These are phyloP conservation scores for Drosophila obscura DNA, from an alignment of 1,140 invertebrate species.

Conservation along the genomic window DNA sequence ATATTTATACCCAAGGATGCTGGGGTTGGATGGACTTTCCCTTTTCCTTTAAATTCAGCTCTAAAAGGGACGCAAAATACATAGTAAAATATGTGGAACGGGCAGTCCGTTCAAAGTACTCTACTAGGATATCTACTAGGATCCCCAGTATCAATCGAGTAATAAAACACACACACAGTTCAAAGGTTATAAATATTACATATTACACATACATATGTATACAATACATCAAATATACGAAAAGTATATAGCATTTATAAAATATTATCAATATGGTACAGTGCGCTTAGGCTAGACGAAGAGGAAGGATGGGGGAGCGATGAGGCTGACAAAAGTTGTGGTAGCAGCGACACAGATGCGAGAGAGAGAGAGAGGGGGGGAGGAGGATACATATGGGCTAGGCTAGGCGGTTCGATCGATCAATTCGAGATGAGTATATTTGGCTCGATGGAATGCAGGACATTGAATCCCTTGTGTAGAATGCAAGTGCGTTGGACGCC, in stretches of 20 bases:
- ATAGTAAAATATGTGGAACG: too few species aligned
- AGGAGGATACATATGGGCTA: background rate
- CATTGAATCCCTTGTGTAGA: conserved; percentile 89
- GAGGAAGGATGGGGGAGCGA: conserved; percentile 13
- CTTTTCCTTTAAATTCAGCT: too few species aligned
- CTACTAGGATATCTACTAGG: too few species aligned
- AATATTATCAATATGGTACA: conserved; percentile 30
- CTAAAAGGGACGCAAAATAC: too few species aligned
- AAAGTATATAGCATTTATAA: conserved; percentile 16
- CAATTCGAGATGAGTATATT: conserved; percentile 85
- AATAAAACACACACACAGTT: too few species aligned
- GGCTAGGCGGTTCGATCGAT: conserved; percentile 11
- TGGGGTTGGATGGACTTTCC: too few species aligned
- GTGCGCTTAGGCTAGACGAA: conserved; percentile 48
- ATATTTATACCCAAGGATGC: too few species aligned
- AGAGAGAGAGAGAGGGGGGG: background rate
- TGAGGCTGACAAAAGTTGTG: background rate
- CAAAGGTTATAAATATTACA: conserved; percentile 6
- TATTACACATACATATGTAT: background rate
- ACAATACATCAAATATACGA: conserved; percentile 1
- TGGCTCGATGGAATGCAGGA: conserved; percentile 87
- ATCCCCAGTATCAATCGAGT: too few species aligned
- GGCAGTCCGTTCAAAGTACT: too few species aligned
- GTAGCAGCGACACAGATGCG: conserved; percentile 7
- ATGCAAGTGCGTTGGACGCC: conserved; percentile 88